Evolutionary conservation across 1,140 invertebrate genomes (phyloP).

Genomic region (Orussus abietinus): DNA sequence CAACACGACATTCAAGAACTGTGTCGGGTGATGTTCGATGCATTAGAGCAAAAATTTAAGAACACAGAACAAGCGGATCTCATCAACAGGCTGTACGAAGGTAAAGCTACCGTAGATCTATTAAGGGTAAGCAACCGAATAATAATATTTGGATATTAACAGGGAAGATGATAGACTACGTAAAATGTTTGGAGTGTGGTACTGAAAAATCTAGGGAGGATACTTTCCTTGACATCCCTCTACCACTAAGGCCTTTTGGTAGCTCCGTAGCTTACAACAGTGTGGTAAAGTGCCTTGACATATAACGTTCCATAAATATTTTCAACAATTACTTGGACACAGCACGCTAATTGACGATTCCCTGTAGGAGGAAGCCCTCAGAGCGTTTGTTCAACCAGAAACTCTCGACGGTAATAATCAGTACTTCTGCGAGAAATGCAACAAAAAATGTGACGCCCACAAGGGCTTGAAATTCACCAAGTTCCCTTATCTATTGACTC

Average conservation of each 20-base stretch:
- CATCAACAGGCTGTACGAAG: conserved; percentile 74
- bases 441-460: conserved; percentile 86
- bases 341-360: conserved; percentile 6
- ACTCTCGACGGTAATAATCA: conserved; percentile 83
- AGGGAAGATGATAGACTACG: conserved; percentile 89
- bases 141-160: conserved; percentile 42
- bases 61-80: conserved; percentile 79
- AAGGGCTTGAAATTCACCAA: conserved; percentile 87
- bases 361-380: conserved; percentile 75
- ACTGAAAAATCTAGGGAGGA: conserved; percentile 82
- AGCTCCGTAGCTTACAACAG: conserved; percentile 74
- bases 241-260: conserved; percentile 84
- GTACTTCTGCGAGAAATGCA: conserved; percentile 85
- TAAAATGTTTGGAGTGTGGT: conserved; percentile 84
- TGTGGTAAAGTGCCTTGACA: conserved; percentile 61
- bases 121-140: not conserved
- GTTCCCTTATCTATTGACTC: conserved; percentile 84
- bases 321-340: conserved; percentile 5
- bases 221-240: conserved; percentile 83
- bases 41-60: conserved; percentile 81
- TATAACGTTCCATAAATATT: conserved; percentile 4
- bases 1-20: conserved; percentile 92
- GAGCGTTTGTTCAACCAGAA: conserved; percentile 84
- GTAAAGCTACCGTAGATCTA: conserved; percentile 30
- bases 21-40: conserved; percentile 90